Base-by-base conservation (phyloP, 2,113 vertebrate species). In the Antidorcas marsupialis region DNA sequence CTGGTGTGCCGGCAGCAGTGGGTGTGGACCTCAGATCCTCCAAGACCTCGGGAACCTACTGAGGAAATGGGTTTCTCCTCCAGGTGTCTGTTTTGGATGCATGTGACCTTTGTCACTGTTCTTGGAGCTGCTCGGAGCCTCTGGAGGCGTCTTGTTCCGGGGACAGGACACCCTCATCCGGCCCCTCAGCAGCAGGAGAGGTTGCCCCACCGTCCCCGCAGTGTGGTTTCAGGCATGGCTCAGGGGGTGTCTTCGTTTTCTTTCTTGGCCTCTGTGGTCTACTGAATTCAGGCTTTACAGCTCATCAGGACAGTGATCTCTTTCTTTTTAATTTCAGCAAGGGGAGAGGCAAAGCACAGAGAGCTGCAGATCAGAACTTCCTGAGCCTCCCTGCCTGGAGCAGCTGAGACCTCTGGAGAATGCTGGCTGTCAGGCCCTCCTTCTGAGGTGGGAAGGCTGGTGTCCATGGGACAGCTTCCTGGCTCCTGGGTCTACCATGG, bases 271-370 rank as follows among this genome's bases (percentile, higher is more conserved):
- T 97, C 95, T 96, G 59, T 76, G 91, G 96, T 97, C 96, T 98
- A 39, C 97, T 98, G 96, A 97, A 97, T 98, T 98, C 97, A 96
- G 97, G 88, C 98, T 98, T 89, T 97, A 85, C 90, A 92, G 95
- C 95, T 98, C 97, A 98, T 98, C 96, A 98, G 97, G 98, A 98
- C 98, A 98, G 97, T 98, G 98, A 98, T 98, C 96, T 98, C 27
- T 99, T 97, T 98, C 90, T 98, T 98, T 99, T 98, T 98, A 96
- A 98, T 99, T 99, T 98, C 98, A 99, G 99, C 96, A 97, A 98
- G 95, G 91, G 91, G 97, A 98, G 97, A 98, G 98, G 97, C 23
- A 96, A 74, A 98, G 36, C 98, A 87, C 96, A 86, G 97, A 97
- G 97, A 98, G 45, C 94, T 95, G 78, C 97, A 97, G 98, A 97